Conservation (phyloP, 2,113 vertebrate species). For the Cyphomyrus discorhynchus region DNA sequence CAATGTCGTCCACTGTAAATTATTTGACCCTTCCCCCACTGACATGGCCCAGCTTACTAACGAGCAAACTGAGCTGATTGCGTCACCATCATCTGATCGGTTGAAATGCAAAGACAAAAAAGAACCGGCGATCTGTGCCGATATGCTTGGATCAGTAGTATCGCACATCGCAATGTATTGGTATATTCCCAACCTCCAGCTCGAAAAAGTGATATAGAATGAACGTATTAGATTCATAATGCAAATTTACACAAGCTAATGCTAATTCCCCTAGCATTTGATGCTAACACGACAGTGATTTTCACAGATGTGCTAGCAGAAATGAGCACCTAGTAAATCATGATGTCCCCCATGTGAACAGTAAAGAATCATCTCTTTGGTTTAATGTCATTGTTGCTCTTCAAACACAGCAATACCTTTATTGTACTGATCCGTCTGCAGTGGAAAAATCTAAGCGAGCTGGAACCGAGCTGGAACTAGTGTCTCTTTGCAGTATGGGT, state of each 20-base stretch:
- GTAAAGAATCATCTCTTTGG: background rate
- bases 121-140: background rate
- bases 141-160: background rate
- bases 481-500: background rate
- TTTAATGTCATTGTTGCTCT: background rate
- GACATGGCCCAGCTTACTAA: background rate
- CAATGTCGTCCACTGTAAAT: background rate
- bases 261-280: background rate
- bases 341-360: background rate
- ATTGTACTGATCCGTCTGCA: background rate
- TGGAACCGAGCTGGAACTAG: background rate
- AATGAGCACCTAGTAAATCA: background rate
- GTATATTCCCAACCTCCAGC: background rate
- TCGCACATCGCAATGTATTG: too few species aligned
- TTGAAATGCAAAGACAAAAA: background rate
- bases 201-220: background rate
- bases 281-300: background rate
- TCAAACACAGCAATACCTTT: background rate
- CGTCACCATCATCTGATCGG: background rate
- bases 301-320: background rate
- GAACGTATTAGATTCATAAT: background rate
- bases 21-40: background rate
- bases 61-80: background rate
- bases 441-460: background rate
- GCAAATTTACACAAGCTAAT: background rate